Conservation (phyloP, 2,113 vertebrate genomes). For the Suncus etruscus region DNA sequence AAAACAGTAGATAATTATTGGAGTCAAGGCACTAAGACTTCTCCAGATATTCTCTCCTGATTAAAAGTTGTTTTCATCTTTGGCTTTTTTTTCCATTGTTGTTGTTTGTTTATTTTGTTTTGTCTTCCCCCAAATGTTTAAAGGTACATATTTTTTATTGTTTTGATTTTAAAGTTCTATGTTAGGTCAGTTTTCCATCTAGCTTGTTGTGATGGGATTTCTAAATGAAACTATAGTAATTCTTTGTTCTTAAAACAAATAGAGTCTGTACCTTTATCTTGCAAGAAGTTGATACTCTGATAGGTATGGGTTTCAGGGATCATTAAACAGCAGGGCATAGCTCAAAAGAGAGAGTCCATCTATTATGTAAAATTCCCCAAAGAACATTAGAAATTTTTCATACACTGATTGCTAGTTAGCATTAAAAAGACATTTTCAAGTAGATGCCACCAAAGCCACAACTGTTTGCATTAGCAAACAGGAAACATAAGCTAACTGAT, state of each 20-base stretch:
- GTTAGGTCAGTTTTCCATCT: constrained; percentile 83
- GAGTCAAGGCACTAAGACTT: constrained; percentile 3
- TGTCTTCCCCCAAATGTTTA: constrained; percentile 56
- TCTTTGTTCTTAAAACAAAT: constrained; percentile 88
- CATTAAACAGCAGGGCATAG: constrained; percentile 87
- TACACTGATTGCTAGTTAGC: constrained; percentile 89
- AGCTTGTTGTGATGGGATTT: constrained; percentile 82
- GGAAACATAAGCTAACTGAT: constrained; percentile 87
- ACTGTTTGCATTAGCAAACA: constrained; percentile 88
- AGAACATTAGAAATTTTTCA: constrained; percentile 89
- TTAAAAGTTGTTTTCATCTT: constrained; percentile 53
- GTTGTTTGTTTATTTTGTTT: too few species aligned
- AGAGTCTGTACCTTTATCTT: constrained; percentile 86
- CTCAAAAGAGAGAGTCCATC: constrained; percentile 87
- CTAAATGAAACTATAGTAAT: constrained; percentile 86
- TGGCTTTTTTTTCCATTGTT: too few species aligned
- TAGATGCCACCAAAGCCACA: constrained; percentile 86
- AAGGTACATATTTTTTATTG: constrained; percentile 74
- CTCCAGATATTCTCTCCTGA: constrained; percentile 32
- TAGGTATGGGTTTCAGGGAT: constrained; percentile 87
- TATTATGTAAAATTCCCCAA: constrained; percentile 90
- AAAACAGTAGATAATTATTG: not conserved
- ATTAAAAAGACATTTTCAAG: constrained; percentile 86
- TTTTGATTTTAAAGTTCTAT: constrained; percentile 81
- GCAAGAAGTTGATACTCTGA: constrained; percentile 85